Conservation (phyloP, 2,113 vertebrate species). For the Podocnemis expansa region DNA sequence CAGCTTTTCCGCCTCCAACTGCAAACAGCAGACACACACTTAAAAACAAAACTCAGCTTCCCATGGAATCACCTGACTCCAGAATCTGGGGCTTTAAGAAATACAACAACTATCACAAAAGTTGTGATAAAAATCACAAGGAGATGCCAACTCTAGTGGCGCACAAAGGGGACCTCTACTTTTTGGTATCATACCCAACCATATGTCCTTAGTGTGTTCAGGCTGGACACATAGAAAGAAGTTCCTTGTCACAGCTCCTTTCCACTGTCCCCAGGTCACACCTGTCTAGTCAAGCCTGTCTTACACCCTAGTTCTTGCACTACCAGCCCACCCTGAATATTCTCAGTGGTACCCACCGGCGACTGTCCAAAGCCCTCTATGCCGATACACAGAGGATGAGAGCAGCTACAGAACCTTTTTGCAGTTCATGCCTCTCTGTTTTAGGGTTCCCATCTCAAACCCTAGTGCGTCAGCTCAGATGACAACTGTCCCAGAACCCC, state of each 20-base stretch:
- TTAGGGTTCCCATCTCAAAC: not conserved
- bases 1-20: not conserved
- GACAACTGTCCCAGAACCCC: not conserved
- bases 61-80: not conserved
- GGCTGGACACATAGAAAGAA: accelerated
- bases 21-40: not conserved
- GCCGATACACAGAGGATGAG: not conserved
- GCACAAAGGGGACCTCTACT: slow-evolving; percentile 30
- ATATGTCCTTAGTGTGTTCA: not conserved
- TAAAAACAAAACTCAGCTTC: not conserved
- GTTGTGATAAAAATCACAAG: not conserved
- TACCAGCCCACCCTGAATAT: not conserved
- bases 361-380: not conserved
- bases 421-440: too few species aligned
- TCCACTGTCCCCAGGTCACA: accelerated
- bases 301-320: not conserved
- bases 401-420: not conserved
- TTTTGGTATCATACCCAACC: not conserved
- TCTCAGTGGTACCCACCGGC: not conserved
- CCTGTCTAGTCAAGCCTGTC: not conserved
- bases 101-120: not conserved
- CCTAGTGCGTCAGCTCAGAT: not conserved
- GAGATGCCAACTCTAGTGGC: not conserved
- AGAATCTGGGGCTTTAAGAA: not conserved
- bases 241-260: not conserved